Evolutionary conservation across 2,888 invertebrate species (phyloP).

Genomic region (Apamea sordens): DNA sequence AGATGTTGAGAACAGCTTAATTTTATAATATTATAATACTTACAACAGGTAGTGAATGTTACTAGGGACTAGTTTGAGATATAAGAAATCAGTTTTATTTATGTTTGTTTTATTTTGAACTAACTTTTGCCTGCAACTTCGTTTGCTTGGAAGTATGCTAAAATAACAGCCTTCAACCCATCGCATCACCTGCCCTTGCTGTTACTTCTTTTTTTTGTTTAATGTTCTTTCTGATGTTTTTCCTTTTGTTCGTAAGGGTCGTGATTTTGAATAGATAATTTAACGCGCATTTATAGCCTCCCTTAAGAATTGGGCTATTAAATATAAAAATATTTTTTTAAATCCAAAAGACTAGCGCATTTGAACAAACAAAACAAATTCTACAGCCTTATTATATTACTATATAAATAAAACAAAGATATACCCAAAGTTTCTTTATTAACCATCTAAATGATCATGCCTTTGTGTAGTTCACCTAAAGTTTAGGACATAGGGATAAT

Average conservation of each 20-base stretch:
- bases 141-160: background rate
- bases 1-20: conserved; percentile 95
- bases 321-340: background rate
- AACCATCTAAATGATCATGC: conserved; percentile 42
- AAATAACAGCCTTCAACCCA: background rate
- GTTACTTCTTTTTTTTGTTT: background rate
- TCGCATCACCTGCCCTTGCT: background rate
- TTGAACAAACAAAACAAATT: too few relatives aligned
- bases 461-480: conserved; percentile 39
- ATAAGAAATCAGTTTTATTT: conserved; percentile 42
- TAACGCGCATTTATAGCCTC: background rate
- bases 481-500: conserved; percentile 31
- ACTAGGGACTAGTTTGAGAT: conserved; percentile 55
- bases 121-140: background rate
- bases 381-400: too few relatives aligned
- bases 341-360: background rate
- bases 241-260: background rate
- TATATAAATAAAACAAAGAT: conserved; percentile 43
- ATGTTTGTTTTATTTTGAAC: conserved; percentile 51
- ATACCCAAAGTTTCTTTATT: conserved; percentile 60
- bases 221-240: background rate
- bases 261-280: background rate
- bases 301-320: background rate
- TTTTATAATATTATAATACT: conserved; percentile 51
- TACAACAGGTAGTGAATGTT: conserved; percentile 61